Conservation (phyloP, 2,888 invertebrate species). For the Lacanobia oleracea region DNA sequence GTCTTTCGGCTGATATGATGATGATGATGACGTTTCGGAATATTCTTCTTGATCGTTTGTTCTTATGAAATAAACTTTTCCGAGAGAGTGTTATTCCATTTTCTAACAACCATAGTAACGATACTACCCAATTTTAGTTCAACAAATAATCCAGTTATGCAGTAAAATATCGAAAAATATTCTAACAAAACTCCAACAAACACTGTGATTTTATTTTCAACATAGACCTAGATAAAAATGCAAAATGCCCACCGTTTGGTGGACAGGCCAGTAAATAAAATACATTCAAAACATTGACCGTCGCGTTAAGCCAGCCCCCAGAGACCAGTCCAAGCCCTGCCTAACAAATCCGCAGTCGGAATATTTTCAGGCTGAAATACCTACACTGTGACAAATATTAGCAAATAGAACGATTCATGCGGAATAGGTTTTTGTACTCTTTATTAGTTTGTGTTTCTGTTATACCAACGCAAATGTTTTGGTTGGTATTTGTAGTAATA, state of each 20-base stretch:
- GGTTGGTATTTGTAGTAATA: background rate
- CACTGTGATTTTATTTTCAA: conserved; percentile 31
- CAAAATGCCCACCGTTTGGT: conserved; percentile 33
- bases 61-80: too few relatives aligned
- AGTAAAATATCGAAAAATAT: conserved; percentile 21
- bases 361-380: conserved; percentile 52
- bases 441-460: conserved; percentile 21
- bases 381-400: conserved; percentile 49
- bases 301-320: conserved; percentile 51
- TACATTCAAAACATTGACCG: conserved; percentile 62
- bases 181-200: conserved; percentile 11
- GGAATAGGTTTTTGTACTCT: conserved; percentile 22
- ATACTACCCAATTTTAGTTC: background rate
- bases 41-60: background rate
- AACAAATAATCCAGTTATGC: background rate
- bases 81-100: too few relatives aligned
- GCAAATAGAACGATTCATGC: conserved; percentile 28
- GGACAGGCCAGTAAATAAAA: conserved; percentile 53
- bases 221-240: conserved; percentile 34
- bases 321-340: conserved; percentile 21
- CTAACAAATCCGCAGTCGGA: conserved; percentile 47
- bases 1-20: too few relatives aligned
- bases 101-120: background rate
- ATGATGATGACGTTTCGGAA: too few relatives aligned
- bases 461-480: conserved; percentile 1